These are phyloP conservation scores for Magallana nippona DNA, from an alignment of 2,888 invertebrate genomes.

Conservation along the genomic window DNA sequence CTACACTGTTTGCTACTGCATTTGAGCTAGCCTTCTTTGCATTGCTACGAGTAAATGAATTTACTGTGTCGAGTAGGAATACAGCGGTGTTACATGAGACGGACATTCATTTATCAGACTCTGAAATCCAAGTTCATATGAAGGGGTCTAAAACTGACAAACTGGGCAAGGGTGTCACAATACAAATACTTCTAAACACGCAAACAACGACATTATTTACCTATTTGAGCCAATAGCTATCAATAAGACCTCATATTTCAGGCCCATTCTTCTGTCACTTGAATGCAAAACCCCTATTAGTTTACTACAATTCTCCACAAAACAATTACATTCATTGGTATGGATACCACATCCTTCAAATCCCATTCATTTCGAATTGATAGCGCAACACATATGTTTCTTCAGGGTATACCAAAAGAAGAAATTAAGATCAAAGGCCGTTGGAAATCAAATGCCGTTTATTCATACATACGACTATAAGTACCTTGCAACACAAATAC, in stretches of 20 bases:
- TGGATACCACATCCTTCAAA: not conserved
- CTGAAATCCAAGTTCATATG: not conserved
- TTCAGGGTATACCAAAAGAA: not conserved
- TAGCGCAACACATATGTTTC: not conserved
- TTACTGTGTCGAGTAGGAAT: not conserved
- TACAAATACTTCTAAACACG: no score
- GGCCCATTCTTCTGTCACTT: not conserved
- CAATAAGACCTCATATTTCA: not conserved
- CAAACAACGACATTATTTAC: no score
- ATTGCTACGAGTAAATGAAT: not conserved
- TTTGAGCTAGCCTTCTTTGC: slow-evolving; percentile 1
- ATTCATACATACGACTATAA: not conserved
- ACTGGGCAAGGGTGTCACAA: no score
- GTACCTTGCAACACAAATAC: not conserved
- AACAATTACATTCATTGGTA: not conserved
- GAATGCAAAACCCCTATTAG: not conserved
- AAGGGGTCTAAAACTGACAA: no score
- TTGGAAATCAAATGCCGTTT: not conserved
- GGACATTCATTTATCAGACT: not conserved
- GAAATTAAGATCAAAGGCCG: not conserved
- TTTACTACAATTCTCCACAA: slow-evolving; percentile 4
- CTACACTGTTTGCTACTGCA: not conserved
- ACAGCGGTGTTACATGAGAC: not conserved
- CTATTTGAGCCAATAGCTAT: not conserved
- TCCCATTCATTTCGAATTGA: not conserved